phyloP scores from a whole-genome alignment of 2,888 invertebrate genomes.

The Leptothorax acervorum region DNA sequence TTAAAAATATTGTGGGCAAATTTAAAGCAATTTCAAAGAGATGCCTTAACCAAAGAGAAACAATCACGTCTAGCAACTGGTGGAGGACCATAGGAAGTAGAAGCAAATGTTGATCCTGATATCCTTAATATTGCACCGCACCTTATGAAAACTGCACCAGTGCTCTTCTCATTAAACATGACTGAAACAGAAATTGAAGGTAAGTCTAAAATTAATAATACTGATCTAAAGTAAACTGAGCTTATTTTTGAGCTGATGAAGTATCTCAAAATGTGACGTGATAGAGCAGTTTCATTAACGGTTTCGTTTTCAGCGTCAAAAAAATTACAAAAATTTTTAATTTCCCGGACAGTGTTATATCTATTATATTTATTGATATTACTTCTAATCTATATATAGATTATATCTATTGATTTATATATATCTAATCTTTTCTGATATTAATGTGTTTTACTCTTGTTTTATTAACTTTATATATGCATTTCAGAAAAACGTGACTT shows the following conservation, averaged over 20 bases:
- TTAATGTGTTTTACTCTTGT: background rate
- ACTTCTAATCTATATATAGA: background rate
- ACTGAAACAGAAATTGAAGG: background rate
- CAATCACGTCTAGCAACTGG: background rate
- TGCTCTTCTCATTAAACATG: background rate
- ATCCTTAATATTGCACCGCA: background rate
- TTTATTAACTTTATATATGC: background rate
- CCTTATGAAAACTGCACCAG: background rate
- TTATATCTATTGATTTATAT: background rate
- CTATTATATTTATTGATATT: background rate
- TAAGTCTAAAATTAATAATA: background rate
- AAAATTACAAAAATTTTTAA: too few species aligned
- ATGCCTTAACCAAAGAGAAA: background rate
- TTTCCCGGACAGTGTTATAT: too few species aligned
- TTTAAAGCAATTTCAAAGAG: background rate
- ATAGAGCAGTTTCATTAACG: too few species aligned
- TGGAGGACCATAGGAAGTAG: background rate
- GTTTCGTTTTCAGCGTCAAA: too few species aligned
- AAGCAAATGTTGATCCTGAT: background rate
- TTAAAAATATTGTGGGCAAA: background rate
- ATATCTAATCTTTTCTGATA: background rate
- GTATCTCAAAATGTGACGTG: too few species aligned
- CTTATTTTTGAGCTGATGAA: too few species aligned
- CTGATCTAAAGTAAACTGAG: too few species aligned
- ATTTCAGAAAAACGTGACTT: constrained; percentile 8